These are phyloP conservation scores for Hirtodrosophila trivittata DNA, from an alignment of 2,888 invertebrate genomes.

Conservation along the genomic window DNA sequence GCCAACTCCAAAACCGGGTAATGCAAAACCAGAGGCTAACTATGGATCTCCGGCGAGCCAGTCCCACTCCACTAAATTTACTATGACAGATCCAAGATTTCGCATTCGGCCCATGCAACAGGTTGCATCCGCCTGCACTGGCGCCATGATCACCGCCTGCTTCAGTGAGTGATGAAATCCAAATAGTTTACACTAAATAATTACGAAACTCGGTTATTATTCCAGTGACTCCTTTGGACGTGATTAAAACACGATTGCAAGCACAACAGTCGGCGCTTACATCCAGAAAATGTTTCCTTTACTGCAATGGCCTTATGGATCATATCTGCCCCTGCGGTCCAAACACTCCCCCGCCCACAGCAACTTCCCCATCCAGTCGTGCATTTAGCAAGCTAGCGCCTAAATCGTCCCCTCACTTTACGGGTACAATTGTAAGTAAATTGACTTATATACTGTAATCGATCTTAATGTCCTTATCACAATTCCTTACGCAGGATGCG, in stretches of 20 bases:
- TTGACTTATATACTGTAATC: too few relatives aligned
- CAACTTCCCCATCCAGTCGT: constrained; percentile 19
- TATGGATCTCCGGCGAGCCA: constrained; percentile 5
- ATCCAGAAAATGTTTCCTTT: constrained; percentile 95
- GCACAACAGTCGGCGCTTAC: constrained; percentile 93
- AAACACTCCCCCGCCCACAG: constrained; percentile 66
- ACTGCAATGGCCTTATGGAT: constrained; percentile 99
- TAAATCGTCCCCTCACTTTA: constrained; percentile 86
- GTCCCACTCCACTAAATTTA: constrained; percentile 16
- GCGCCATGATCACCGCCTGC: constrained; percentile 94
- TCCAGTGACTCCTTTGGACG: constrained; percentile 98
- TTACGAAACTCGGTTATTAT: too few relatives aligned
- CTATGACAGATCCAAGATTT: constrained; percentile 89
- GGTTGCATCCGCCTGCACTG: constrained; percentile 86
- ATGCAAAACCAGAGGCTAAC: not conserved
- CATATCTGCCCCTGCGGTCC: constrained; percentile 94
- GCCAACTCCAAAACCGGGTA: constrained; percentile 22
- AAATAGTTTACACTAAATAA: not conserved
- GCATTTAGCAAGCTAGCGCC: constrained; percentile 49
- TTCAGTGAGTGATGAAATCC: constrained; percentile 87
- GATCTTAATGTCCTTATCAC: too few relatives aligned
- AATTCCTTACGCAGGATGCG: constrained; percentile 95
- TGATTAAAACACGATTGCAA: constrained; percentile 99
- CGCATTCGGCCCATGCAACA: constrained; percentile 85
- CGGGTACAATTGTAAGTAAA: constrained; percentile 88